A percentile compares a stretch with the other conserved stretches of the same genome.
Conservation (phyloP, 37 sponge, comb jelly and placozoan genomes). For the Hormiphora californensis region DNA sequence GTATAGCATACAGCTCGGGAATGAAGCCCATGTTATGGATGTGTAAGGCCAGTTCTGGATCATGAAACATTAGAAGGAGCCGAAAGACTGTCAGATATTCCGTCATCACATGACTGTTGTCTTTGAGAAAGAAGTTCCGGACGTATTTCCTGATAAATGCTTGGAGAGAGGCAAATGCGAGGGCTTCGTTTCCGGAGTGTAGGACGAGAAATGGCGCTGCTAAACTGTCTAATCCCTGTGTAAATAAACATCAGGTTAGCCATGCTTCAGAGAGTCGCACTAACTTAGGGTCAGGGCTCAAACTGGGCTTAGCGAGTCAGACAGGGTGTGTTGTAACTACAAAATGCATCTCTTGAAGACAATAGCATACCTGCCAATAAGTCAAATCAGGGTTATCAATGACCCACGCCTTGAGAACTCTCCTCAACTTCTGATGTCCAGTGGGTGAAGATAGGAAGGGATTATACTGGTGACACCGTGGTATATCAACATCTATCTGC, state of each 20-base stretch:
- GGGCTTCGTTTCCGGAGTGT: slow-evolving; percentile 85
- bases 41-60: slow-evolving; percentile 82
- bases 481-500: slow-evolving; percentile 96
- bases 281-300: not conserved
- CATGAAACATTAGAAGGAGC: slow-evolving; percentile 91
- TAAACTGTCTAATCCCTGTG: slow-evolving; percentile 87
- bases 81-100: slow-evolving; percentile 91
- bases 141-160: slow-evolving; percentile 89
- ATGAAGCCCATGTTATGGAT: slow-evolving; percentile 75
- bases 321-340: no score
- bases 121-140: slow-evolving; percentile 88
- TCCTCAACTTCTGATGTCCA: slow-evolving; percentile 82
- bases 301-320: not conserved
- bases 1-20: slow-evolving; percentile 97
- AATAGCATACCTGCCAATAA: slow-evolving; percentile 79
- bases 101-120: slow-evolving; percentile 87
- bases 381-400: slow-evolving; percentile 69
- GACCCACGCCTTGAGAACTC: slow-evolving; percentile 92
- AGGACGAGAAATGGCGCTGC: slow-evolving; percentile 89
- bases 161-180: slow-evolving; percentile 77
- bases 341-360: no score
- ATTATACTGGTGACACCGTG: slow-evolving; percentile 96
- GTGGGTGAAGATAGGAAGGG: slow-evolving; percentile 73
- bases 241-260: not conserved
- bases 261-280: not conserved